Evolutionary conservation across 2,888 invertebrate species (phyloP), one percentile per base, ranked within the genome.

Genomic region (Iselma pallidipennis): DNA sequence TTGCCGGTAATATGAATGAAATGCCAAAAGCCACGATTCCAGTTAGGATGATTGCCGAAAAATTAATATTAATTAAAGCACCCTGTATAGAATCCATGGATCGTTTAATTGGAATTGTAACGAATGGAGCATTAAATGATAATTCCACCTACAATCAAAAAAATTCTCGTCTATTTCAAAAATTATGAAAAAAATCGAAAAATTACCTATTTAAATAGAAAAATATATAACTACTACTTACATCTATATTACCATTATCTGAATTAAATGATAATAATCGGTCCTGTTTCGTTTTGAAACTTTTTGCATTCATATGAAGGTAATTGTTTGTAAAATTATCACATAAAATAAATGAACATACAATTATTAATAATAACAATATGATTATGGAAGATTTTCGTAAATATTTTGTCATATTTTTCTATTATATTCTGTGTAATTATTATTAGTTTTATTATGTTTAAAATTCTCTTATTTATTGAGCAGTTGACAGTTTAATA

Each of bases 81-180:
- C 79, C 80, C 61, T 79, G 74, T 1, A 83, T 80, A 0, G 80
- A 74, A 14, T 84, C 80, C 57, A 83, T 74, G 0, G 85, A 82
- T 65, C 83, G 84, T 67, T 85, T 84, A 4, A 89, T 79, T 0
- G 91, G 90, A 69, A 90, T 87, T n/a, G 84, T 83, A 21, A 90
- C 71, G 68, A 91, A 89, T 0, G 91, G 90, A 26, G 90, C 84
- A 0, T 85, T 83, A 65, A 91, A 86, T 37, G 88, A 87, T 74
- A 90, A 80, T 65, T 87, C 87, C 33, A 90, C 81, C 91, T 91
- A 83, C 81, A 66, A 16, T 10, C 57, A 49, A 28, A 61, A 12
- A 9, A 49, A 49, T 37, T 7, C 3, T 12, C n/a, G 12, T 19
- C n/a, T 23, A 49, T 14, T 23, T 10, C 0, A 19, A n/a, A 48